phyloP scores from a whole-genome alignment of 2,888 invertebrate genomes.

The Epinotia bilunana region DNA sequence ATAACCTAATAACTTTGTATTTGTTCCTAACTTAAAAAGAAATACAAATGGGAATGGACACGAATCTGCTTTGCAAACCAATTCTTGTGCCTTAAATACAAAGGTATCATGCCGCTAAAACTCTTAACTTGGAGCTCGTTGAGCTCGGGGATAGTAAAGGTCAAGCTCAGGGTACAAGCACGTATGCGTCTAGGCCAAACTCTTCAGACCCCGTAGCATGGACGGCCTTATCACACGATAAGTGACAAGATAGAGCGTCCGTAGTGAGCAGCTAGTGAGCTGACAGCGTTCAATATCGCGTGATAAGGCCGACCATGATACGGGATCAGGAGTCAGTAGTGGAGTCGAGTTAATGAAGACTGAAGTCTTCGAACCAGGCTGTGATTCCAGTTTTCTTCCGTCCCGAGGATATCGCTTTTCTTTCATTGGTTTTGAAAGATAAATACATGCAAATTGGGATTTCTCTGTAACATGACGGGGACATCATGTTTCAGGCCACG shows the following conservation, averaged over 20 bases:
- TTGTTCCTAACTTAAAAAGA: no score
- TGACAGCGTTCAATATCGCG: no score
- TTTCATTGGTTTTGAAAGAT: neutral
- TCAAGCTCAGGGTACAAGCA: constrained; percentile 27
- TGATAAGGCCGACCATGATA: no score
- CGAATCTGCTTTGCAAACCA: neutral
- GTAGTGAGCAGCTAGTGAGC: no score
- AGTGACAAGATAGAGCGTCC: no score
- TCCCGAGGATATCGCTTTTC: neutral
- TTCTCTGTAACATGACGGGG: neutral
- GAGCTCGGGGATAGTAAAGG: constrained; percentile 26
- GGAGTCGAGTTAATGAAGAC: neutral
- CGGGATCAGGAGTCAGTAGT: constrained; percentile 21
- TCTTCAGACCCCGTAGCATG: no score
- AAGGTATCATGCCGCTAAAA: constrained; percentile 7
- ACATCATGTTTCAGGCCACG: no score
- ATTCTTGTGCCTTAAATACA: neutral
- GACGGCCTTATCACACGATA: no score
- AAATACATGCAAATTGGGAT: neutral
- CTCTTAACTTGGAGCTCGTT: constrained; percentile 20
- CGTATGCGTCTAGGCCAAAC: constrained; percentile 26
- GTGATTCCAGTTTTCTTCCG: neutral
- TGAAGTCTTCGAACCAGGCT: neutral
- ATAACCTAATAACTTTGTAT: no score
- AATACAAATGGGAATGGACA: neutral